Evolutionary conservation across 2,113 vertebrate species (phyloP).

Genomic region (Trochalopteron elliotii): DNA sequence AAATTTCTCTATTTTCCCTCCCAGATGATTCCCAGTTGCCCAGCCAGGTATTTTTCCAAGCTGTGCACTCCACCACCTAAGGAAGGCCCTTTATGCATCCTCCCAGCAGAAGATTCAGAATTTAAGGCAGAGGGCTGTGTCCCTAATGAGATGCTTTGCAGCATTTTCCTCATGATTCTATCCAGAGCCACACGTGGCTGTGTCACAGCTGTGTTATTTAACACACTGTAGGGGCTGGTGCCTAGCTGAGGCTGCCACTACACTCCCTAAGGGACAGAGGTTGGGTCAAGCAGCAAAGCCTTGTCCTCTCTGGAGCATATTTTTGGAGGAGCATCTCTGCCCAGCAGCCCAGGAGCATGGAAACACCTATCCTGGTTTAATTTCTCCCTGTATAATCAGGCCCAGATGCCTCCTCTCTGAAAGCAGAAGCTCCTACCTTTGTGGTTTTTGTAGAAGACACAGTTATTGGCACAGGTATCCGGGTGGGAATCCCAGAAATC

Average conservation of each 20-base stretch:
- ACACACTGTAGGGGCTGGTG: neutral
- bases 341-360: neutral
- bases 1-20: neutral
- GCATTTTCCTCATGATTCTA: neutral
- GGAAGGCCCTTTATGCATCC: neutral
- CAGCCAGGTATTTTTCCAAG: neutral
- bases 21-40: neutral
- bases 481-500: slow-evolving; percentile 94
- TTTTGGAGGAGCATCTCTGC: neutral
- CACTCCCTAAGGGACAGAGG: neutral
- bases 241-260: neutral
- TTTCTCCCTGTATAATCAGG: neutral
- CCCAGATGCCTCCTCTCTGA: neutral
- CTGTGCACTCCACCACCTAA: neutral
- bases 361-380: neutral
- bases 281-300: neutral
- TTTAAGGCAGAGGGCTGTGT: neutral
- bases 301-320: neutral
- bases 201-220: neutral
- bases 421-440: slow-evolving; percentile 72
- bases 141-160: neutral
- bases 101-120: neutral
- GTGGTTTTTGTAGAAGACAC: slow-evolving; percentile 90
- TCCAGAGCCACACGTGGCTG: rapidly evolving
- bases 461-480: slow-evolving; percentile 93